Evolutionary conservation across 2,888 invertebrate genomes (phyloP), one percentile per base, ranked within the genome.

Genomic region (Aplocera efformata): DNA sequence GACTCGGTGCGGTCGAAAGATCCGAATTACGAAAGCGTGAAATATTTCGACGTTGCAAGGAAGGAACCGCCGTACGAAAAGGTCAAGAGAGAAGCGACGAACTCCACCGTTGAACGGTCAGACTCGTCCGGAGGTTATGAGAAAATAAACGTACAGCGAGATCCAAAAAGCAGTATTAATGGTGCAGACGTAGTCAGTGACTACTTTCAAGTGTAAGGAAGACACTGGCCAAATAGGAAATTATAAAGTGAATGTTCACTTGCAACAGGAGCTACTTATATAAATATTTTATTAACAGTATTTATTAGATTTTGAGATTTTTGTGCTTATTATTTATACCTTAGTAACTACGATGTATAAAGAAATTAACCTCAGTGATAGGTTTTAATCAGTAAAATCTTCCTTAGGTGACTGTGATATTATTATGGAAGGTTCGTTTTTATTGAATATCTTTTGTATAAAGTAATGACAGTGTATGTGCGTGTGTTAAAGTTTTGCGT

Each of bases 1-100:
- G 94, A 94, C 65, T 93, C 93, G 9, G 90, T 94, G 68, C 64
- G 82, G 10, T 83, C 81, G 8, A 89, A 89, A 30, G 93, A 95
- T 83, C 94, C 94, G 0, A 95, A 95, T 69, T 95, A 95, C 62
- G 95, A 95, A 69, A 94, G 94, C 52, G 94, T 95, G 0, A 93
- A 93, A 54, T 94, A 94, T 74, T 89, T 92, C 59, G 92, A 92
- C 44, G 67, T 91, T 1, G 61, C 79, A 0, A 82, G 84, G 13
- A 82, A 78, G 42, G 93, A 92, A 33, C 93, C 94, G 32, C 93
- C 94, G 0, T 93, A 93, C 45, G 93, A 93, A 60, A 89, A 89
- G 56, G 79, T 92, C 7, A 79, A 89, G 27, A 80, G 77, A 11
- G 88, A 81, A 11, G 46, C 54, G 0, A 55, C 56, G 0, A 50